A percentile compares a stretch with the other conserved stretches of the same genome.
These are phyloP conservation scores for Nyctibius bracteatus DNA, from an alignment of 2,113 vertebrate species.

Conservation along the genomic window DNA sequence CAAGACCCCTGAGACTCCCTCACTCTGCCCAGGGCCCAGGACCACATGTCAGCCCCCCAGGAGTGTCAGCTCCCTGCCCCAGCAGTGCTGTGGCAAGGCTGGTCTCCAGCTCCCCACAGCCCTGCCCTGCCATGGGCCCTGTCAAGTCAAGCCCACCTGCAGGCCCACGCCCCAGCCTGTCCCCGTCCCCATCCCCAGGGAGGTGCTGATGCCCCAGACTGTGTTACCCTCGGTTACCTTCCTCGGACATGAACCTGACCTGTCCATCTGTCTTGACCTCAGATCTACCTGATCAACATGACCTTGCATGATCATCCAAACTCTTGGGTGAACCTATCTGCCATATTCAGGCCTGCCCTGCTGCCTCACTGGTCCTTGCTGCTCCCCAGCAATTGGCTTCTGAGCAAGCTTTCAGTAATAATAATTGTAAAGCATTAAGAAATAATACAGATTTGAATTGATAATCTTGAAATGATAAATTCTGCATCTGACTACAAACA, in stretches of 20 bases:
- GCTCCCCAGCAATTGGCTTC: neutral
- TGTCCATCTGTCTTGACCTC: neutral
- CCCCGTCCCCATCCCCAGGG: neutral
- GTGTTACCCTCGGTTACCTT: neutral
- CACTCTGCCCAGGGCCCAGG: neutral
- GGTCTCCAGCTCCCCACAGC: no score
- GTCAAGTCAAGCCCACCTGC: no score
- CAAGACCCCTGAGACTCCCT: no score
- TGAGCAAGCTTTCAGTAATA: neutral
- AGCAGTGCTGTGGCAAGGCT: no score
- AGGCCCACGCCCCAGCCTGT: no score
- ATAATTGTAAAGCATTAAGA: neutral
- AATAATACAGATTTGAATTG: neutral
- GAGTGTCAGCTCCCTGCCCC: no score
- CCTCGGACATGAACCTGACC: neutral
- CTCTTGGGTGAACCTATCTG: neutral
- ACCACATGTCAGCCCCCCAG: no score
- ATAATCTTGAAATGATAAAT: neutral
- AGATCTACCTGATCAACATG: neutral
- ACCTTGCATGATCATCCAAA: neutral
- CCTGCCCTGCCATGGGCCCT: no score
- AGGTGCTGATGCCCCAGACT: fast-evolving
- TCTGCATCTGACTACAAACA: neutral
- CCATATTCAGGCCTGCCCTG: neutral
- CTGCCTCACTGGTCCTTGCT: neutral